Percentiles rank a stretch among this genome's conserved stretches.
These are phyloP conservation scores for Rugalucina vietnamica DNA, from an alignment of 2,888 invertebrate genomes.

Conservation along the genomic window DNA sequence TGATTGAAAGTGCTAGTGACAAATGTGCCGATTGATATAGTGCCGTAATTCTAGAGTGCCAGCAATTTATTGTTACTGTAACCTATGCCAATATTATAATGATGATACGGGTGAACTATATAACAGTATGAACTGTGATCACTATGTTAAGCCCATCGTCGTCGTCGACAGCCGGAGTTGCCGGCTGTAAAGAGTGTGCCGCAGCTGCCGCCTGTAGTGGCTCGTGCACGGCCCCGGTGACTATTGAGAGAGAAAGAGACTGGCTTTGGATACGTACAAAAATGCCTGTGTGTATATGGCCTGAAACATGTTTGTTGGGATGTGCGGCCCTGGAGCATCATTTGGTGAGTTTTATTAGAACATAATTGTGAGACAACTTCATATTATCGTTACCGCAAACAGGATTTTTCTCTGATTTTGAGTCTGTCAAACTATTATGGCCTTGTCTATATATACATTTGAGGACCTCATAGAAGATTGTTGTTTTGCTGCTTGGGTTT, in stretches of 20 bases:
- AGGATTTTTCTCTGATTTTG: no score
- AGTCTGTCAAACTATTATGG: no score
- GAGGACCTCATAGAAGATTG: no score
- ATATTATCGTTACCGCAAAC: no score
- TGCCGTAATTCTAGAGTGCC: background rate
- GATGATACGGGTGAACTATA: background rate
- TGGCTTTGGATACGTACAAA: slow-evolving; percentile 71
- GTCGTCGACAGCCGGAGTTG: slow-evolving; percentile 49
- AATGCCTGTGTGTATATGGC: slow-evolving; percentile 77
- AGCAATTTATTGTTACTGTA: background rate
- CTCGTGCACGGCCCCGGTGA: slow-evolving; percentile 51
- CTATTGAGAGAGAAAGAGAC: slow-evolving; percentile 69
- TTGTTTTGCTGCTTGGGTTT: no score
- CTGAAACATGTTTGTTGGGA: slow-evolving; percentile 74
- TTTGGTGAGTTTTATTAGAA: slow-evolving; percentile 5
- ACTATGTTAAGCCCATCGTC: background rate
- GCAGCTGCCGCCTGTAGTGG: slow-evolving; percentile 54
- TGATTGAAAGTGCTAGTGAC: background rate
- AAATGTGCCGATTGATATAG: background rate
- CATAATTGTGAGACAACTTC: no score
- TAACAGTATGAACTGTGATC: background rate
- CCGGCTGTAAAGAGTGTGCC: slow-evolving; percentile 64
- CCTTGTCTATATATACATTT: no score
- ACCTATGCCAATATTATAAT: slow-evolving; percentile 1
- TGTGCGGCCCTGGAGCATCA: slow-evolving; percentile 63